Conservation (phyloP, 2,113 vertebrate species). For the Ammodytes dubius region DNA sequence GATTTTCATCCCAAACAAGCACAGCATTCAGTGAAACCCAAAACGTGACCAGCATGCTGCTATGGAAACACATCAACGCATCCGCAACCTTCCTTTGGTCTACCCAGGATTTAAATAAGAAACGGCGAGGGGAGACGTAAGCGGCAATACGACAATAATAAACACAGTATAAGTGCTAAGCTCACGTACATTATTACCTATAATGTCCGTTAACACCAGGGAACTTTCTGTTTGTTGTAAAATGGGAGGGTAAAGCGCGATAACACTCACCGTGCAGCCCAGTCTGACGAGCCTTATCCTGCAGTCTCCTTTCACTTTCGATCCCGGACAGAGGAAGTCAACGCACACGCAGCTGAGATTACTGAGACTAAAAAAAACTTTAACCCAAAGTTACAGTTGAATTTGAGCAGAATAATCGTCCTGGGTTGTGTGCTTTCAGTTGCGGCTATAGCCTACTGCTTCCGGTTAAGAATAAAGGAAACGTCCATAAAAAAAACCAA, state of each 20-base stretch:
- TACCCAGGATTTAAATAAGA: too few species aligned
- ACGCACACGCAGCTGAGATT: not conserved
- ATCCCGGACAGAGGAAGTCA: not conserved
- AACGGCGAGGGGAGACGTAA: too few species aligned
- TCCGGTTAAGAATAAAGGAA: not conserved
- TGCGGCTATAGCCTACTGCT: not conserved
- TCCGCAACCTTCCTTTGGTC: too few species aligned
- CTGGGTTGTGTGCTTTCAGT: too few species aligned
- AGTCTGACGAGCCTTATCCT: accelerated
- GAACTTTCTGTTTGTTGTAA: not conserved
- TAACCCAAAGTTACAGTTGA: accelerated
- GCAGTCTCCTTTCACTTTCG: conserved; percentile 48
- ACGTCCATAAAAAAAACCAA: not conserved
- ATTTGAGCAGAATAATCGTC: too few species aligned
- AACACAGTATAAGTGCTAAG: too few species aligned
- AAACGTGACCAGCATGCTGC: not conserved
- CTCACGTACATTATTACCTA: accelerated
- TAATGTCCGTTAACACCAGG: accelerated
- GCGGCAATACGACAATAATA: not conserved
- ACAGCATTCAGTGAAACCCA: not conserved
- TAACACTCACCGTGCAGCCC: not conserved
- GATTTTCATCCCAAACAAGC: not conserved
- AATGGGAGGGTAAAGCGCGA: conserved; percentile 26
- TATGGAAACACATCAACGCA: conserved; percentile 16
- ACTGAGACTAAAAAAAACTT: too few species aligned